phyloP scores from a whole-genome alignment of 2,113 vertebrate genomes.

The Lagopus leucura region DNA sequence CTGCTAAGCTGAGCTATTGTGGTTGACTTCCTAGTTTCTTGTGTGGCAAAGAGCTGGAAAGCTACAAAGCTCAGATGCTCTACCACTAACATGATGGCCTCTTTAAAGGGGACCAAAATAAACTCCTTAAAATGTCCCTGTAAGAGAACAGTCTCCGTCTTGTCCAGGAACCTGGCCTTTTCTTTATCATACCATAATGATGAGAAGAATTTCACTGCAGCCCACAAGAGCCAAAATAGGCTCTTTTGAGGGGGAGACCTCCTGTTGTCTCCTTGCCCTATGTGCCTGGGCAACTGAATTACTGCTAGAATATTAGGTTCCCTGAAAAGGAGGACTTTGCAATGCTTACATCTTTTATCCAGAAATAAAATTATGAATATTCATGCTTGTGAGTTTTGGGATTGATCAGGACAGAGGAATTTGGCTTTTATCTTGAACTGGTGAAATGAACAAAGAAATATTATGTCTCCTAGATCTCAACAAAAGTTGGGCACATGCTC shows the following conservation, averaged over 20 bases:
- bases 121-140: constrained; percentile 22
- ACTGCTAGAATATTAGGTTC: not conserved
- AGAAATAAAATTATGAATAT: not conserved
- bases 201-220: constrained; percentile 29
- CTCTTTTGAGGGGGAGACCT: not conserved
- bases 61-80: constrained; percentile 25
- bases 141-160: constrained; percentile 21
- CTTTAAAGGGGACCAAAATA: constrained; percentile 38
- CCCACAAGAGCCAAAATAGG: not conserved
- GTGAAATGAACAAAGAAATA: not conserved
- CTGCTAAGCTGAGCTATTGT: constrained; percentile 43
- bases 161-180: constrained; percentile 24
- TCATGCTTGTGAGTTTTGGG: not conserved
- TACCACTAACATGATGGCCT: not conserved
- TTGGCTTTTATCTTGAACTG: not conserved
- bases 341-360: not conserved
- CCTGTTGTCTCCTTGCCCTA: not conserved
- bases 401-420: not conserved
- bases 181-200: not conserved
- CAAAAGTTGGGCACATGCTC: not conserved
- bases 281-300: not conserved
- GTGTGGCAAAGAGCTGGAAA: constrained; percentile 46
- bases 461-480: not conserved
- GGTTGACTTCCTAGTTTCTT: constrained; percentile 39
- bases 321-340: not conserved